Evolutionary conservation across 2,797 vertebrate species (phyloP), one percentile per base, ranked within the genome.

Genomic region (Salarias fasciatus): DNA sequence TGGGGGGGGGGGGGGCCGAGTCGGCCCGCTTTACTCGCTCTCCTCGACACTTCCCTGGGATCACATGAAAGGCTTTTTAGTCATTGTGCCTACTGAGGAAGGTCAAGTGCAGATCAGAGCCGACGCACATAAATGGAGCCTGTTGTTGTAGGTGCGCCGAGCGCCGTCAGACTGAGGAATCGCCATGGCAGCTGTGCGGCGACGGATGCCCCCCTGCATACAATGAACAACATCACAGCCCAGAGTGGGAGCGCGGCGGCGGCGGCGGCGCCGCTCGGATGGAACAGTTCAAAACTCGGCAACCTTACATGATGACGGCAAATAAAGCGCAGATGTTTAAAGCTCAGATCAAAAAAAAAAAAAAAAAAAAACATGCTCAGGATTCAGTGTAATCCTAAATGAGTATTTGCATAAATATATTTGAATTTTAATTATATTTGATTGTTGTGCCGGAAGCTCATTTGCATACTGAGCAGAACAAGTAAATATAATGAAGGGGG

Each of bases 71-170:
- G 75, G 57, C 45, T 72, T 84, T 82, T 74, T 69, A 85, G 79
- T 80, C 71, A 24, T 24, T 24, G 18, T 24, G 18, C 18, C 18
- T 24, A 24, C 24, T 24, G 18, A 24, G 18, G 30, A 90, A 90
- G 88, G 87, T 90, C 87, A 83, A 82, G 72, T 63, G 73, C 64
- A 77, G 82, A 87, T 84, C 82, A 82, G 69, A 86, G 79, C 38
- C 44, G 80, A 80, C 61, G 82, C 78, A 72, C 77, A 82, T 84
- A 75, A 86, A 84, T 61, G 73, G 68, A 82, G 75, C 45, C 55
- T 57, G 82, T 80, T 80, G 84, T 69, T 72, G 70, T 62, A 60
- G 75, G 68, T 68, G 75, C 79, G 58, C 56, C 12, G 68, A 49
- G 64, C 64, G 63, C 72, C 66, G 62, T 81, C 84, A 83, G 79